phyloP scores from a whole-genome alignment of 1,140 invertebrate genomes.

The Drosophila paulistorum region DNA sequence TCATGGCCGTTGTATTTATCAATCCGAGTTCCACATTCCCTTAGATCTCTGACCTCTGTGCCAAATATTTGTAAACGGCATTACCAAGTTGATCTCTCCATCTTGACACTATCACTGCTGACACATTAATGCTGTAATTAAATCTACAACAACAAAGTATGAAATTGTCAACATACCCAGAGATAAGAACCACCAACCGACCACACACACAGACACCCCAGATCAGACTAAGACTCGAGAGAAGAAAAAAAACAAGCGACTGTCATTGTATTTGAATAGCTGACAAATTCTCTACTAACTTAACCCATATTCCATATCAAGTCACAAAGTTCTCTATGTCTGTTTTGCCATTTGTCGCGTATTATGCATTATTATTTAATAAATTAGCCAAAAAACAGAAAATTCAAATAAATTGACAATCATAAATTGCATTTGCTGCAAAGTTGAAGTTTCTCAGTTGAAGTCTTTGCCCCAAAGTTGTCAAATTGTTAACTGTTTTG shows the following conservation, averaged over 20 bases:
- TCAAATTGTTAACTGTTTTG: constrained; percentile 58
- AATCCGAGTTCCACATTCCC: constrained; percentile 25
- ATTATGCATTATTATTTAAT: constrained; percentile 23
- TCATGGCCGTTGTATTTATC: neutral
- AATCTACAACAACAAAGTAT: constrained; percentile 23
- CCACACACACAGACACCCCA: too few relatives aligned
- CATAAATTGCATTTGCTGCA: constrained; percentile 50
- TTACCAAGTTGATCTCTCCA: constrained; percentile 42
- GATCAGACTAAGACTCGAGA: neutral
- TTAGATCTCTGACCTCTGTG: constrained; percentile 59
- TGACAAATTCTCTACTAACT: constrained; percentile 15
- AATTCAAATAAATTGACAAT: constrained; percentile 46
- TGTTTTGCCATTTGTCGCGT: neutral
- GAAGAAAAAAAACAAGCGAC: constrained; percentile 2
- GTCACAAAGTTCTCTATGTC: constrained; percentile 16
- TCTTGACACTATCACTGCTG: constrained; percentile 7
- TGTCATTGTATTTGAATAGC: constrained; percentile 8
- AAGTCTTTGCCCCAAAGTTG: constrained; percentile 24
- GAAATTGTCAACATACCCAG: constrained; percentile 29
- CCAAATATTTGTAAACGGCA: constrained; percentile 54
- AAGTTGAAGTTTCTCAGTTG: constrained; percentile 19
- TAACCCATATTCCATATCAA: constrained; percentile 16
- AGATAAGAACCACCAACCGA: neutral
- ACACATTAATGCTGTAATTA: constrained; percentile 8
- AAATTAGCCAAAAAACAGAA: constrained; percentile 24